These are phyloP conservation scores for Acanthosepion esculentum DNA, from an alignment of 2,888 invertebrate genomes.

Conservation along the genomic window DNA sequence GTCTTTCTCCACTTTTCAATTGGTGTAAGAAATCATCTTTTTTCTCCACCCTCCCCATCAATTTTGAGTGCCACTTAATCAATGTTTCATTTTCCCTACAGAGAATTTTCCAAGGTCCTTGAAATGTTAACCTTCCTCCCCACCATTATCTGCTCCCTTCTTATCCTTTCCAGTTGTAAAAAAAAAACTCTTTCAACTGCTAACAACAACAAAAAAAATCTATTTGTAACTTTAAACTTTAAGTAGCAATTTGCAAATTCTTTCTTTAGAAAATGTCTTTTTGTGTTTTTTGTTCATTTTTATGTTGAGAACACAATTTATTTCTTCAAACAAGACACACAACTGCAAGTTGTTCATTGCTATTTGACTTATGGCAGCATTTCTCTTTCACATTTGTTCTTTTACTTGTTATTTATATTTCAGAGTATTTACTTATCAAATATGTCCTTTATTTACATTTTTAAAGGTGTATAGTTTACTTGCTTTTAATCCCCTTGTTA, in stretches of 20 bases:
- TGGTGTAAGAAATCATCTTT: neutral
- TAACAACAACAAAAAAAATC: neutral
- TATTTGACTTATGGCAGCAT: neutral
- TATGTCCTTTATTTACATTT: no score
- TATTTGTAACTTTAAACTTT: neutral
- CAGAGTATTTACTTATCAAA: no score
- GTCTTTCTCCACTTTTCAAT: neutral
- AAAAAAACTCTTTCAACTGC: neutral
- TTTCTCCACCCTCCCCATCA: neutral
- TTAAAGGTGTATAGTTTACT: no score
- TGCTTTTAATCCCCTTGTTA: no score
- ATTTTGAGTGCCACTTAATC: neutral
- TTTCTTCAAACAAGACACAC: neutral
- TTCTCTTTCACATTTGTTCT: neutral
- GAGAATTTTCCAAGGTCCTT: neutral
- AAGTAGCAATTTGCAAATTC: neutral
- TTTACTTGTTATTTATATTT: no score
- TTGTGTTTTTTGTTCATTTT: neutral
- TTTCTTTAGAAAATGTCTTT: neutral
- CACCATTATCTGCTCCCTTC: neutral
- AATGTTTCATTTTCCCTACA: neutral
- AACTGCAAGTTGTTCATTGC: neutral
- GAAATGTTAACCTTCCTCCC: neutral
- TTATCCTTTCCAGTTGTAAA: neutral
- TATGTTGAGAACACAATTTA: neutral